These are phyloP conservation scores for Iselma pallidipennis DNA, from an alignment of 2,888 invertebrate genomes.

Conservation along the genomic window DNA sequence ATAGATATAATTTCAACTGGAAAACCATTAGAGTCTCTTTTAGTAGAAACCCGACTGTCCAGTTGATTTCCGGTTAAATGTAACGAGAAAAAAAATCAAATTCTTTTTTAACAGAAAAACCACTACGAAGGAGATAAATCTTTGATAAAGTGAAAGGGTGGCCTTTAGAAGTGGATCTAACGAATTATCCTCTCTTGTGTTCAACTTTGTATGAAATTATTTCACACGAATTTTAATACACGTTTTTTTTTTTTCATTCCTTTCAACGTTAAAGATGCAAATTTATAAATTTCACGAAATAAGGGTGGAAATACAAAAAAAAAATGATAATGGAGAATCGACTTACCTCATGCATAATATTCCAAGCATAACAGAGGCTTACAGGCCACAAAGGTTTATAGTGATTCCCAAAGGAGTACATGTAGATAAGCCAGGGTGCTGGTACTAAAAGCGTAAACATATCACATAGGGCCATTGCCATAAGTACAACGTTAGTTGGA, in stretches of 20 bases:
- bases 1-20: too few relatives aligned
- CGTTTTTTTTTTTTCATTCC: too few relatives aligned
- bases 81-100: not conserved
- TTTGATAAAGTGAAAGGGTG: not conserved
- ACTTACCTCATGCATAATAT: constrained; percentile 78
- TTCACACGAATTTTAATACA: not conserved
- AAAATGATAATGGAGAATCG: not conserved
- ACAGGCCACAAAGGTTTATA: constrained; percentile 77
- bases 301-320: not conserved
- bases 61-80: too few relatives aligned
- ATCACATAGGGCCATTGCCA: constrained; percentile 96
- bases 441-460: constrained; percentile 91
- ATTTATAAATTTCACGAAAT: not conserved
- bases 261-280: not conserved
- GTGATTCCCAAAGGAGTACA: constrained; percentile 89
- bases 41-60: too few relatives aligned
- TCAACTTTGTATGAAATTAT: not conserved
- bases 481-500: constrained; percentile 88
- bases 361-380: constrained; percentile 78
- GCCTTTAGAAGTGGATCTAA: too few relatives aligned
- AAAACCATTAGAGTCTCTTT: too few relatives aligned
- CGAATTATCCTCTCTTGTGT: not conserved
- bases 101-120: not conserved
- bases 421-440: constrained; percentile 88
- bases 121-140: not conserved